Conservation (phyloP, 92 coral and sea anemone genomes). For the Plumapathes pennacea region DNA sequence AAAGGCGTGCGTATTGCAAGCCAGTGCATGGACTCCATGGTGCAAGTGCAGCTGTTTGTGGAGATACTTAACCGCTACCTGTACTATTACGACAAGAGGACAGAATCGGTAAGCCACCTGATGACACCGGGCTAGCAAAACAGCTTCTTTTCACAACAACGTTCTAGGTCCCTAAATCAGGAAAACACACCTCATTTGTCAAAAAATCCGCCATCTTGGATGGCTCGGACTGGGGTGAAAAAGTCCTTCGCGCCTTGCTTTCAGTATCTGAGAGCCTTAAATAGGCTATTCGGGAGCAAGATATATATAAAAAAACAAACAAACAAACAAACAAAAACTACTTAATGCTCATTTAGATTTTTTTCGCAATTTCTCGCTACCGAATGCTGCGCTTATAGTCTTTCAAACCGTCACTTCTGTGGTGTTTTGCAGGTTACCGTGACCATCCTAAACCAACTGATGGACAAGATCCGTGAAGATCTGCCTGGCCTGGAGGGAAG, state of each 20-base stretch:
- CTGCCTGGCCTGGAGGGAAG: constrained; percentile 90
- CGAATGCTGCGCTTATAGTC: background rate
- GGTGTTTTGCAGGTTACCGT: constrained; percentile 71
- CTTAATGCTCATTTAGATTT: no score
- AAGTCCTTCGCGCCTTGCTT: no score
- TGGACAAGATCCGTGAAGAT: constrained; percentile 94
- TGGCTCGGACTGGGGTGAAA: no score
- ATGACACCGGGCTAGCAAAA: no score
- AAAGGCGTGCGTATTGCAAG: constrained; percentile 96
- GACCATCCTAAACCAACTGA: constrained; percentile 90
- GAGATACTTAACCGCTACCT: constrained; percentile 93
- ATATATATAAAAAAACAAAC: no score
- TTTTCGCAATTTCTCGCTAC: background rate
- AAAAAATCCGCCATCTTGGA: no score
- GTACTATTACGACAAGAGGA: constrained; percentile 79
- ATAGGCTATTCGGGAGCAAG: background rate
- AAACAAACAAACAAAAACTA: no score
- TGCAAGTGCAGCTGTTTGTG: constrained; percentile 94
- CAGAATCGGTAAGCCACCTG: constrained; percentile 72
- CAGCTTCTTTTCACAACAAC: no score
- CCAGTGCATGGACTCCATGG: constrained; percentile 96
- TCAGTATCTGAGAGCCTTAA: no score
- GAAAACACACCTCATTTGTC: no score
- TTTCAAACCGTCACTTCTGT: background rate
- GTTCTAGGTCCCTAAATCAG: no score